These are phyloP conservation scores for Cossypha caffra DNA, from an alignment of 2,797 vertebrate species.

Conservation along the genomic window DNA sequence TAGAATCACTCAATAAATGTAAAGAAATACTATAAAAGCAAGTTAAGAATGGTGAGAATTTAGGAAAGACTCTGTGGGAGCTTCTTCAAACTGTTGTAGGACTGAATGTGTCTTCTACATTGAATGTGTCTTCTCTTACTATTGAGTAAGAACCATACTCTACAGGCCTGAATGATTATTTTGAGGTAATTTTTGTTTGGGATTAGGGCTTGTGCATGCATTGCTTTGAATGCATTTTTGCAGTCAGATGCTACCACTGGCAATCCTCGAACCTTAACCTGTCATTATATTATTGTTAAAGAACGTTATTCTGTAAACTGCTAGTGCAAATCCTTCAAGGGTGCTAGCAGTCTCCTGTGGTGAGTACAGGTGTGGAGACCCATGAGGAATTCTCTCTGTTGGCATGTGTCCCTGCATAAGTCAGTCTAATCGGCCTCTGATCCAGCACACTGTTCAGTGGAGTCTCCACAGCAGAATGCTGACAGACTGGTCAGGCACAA, in stretches of 20 bases:
- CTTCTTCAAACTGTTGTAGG: too few relatives aligned
- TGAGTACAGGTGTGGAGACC: neutral
- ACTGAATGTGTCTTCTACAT: neutral
- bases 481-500: neutral
- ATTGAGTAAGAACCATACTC: neutral
- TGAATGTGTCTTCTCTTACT: neutral
- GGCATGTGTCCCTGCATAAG: neutral
- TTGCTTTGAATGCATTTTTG: neutral
- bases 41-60: neutral
- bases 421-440: accelerated
- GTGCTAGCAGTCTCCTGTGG: neutral
- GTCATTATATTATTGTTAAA: neutral
- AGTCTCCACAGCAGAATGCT: accelerated
- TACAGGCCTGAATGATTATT: neutral
- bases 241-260: neutral
- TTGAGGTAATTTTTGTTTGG: neutral
- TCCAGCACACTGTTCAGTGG: too few relatives aligned
- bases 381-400: neutral
- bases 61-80: neutral
- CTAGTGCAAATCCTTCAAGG: neutral
- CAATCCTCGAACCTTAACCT: neutral
- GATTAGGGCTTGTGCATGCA: neutral
- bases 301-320: neutral
- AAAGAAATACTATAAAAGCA: neutral
- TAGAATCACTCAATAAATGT: neutral